Base-by-base conservation (phyloP, 1,140 invertebrate species). In the Euura saliciscinereae region DNA sequence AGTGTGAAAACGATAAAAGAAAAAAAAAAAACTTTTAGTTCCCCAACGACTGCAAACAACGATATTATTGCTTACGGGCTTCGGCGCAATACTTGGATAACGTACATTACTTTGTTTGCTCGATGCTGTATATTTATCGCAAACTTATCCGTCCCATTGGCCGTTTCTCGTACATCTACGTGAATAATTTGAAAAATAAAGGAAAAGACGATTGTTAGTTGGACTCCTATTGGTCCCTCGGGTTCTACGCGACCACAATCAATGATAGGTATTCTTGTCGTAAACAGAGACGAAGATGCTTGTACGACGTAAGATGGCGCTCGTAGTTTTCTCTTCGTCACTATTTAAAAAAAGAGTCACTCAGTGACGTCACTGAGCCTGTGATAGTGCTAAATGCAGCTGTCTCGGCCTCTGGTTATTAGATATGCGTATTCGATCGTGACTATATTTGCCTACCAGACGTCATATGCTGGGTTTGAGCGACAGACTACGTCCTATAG, bases 281-380 rank as follows among this genome's bases (percentile, higher is more conserved):
- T 59, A 59, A 59, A 59, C 51, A 59, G 13, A 59, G 51, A n/a
- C 51, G 51, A 59, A n/a, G 51, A 59, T 59, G 51, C 51, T 59
- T 8, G 13, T 59, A 4, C 1, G 28, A n/a, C 51, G 13, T 8
- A 59, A 59, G 51, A 59, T 59, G 13, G 5, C 51, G 51, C 13
- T 59, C 51, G 51, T n/a, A 8, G 51, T 59, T 59, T 59, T 59
- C 51, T 59, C 51, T 59, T 59, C 13, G 51, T n/a, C 51, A 59
- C 10, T 11, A n/a, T 59, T 59, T 8, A 59, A n/a, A 28, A 28
- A 28, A 28, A 28, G n/a, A 28, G 28, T 28, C 28, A 28, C 28
- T 28, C 28, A 28, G 28, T 28, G 28, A 28, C 28, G 28, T 28
- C 28, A 28, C 28, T 28, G 28, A 28, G 28, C 28, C 28, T 28